phyloP scores from a whole-genome alignment of 2,113 vertebrate genomes.

The Bos taurus region ARS-UCD2.0 NC_037352.1:11401501-11402000 shows the following conservation, averaged over 20 bases:
- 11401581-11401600: neutral
- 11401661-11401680: neutral
- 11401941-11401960: neutral
- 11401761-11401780: neutral
- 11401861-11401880: neutral
- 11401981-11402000: no score
- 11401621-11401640: neutral
- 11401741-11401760: neutral
- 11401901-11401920: neutral
- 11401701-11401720: neutral
- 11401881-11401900: neutral
- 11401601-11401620: neutral
- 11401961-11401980: neutral
- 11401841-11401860: neutral
- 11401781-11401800: fast-evolving
- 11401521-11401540: neutral
- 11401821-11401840: neutral
- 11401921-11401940: neutral
- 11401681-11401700: neutral
- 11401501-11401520: neutral
- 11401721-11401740: neutral
- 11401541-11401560: neutral
- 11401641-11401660: neutral
- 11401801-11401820: neutral
- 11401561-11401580: neutral